A percentile compares a stretch with the other conserved stretches of the same genome.
Conservation (phyloP, 2,113 vertebrate species). For the Indri indri region DNA sequence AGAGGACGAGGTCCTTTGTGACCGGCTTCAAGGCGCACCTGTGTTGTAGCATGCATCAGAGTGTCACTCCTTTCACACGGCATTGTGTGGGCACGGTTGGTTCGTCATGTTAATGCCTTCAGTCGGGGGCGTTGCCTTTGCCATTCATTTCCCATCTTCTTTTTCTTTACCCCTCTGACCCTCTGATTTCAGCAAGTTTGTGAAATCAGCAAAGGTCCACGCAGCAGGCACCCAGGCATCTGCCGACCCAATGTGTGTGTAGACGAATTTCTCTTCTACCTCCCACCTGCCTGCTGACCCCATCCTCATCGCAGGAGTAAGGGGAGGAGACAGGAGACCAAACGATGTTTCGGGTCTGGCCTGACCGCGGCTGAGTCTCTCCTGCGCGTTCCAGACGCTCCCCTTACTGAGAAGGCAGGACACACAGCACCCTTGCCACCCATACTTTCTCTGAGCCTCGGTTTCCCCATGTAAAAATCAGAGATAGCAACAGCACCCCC, state of each 20-base stretch:
- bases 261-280: not conserved
- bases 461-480: not conserved
- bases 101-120: not conserved
- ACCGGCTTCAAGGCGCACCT: not conserved
- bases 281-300: not conserved
- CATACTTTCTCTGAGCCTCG: not conserved
- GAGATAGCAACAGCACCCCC: too few species aligned
- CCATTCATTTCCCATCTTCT: not conserved
- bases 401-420: not conserved
- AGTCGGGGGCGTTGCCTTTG: not conserved
- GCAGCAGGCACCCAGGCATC: not conserved
- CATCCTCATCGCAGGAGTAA: not conserved
- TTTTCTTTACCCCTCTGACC: not conserved
- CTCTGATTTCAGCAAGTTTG: not conserved
- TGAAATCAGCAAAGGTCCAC: not conserved
- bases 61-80: not conserved
- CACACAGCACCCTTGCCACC: not conserved
- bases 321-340: not conserved
- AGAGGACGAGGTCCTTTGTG: rapidly evolving
- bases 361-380: not conserved
- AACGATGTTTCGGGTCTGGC: not conserved
- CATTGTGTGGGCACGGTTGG: rapidly evolving
- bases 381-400: too few species aligned
- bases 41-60: rapidly evolving
- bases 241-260: rapidly evolving